Conservation (phyloP, 2,113 vertebrate genomes). For the Phalacrocorax carbo region DNA sequence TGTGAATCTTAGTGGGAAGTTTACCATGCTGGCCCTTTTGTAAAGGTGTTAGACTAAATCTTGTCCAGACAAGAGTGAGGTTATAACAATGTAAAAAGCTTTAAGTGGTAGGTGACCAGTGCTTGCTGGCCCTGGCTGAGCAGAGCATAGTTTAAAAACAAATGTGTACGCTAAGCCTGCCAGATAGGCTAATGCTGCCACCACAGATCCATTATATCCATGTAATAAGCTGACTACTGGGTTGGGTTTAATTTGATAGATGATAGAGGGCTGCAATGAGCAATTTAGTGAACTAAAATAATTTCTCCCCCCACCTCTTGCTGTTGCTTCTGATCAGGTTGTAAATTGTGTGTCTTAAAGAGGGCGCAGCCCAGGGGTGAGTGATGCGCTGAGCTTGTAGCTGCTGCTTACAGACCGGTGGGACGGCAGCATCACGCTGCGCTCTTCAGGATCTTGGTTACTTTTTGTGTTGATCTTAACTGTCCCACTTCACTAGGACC, state of each 20-base stretch:
- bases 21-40: background rate
- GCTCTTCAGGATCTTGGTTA: background rate
- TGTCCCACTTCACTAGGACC: background rate
- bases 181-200: background rate
- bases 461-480: background rate
- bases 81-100: background rate
- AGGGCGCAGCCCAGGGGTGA: accelerated
- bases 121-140: background rate
- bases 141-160: background rate
- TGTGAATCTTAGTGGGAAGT: background rate
- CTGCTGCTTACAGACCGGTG: background rate
- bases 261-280: background rate
- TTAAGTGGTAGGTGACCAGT: background rate
- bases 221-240: background rate
- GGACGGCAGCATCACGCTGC: accelerated
- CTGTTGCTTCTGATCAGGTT: background rate
- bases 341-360: background rate
- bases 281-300: background rate
- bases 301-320: too few species aligned
- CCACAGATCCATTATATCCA: too few species aligned
- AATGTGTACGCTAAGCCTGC: background rate
- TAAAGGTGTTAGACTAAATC: background rate
- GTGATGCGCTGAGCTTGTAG: accelerated
- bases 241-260: background rate
- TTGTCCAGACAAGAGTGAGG: background rate